Percentiles rank a stretch among this genome's conserved stretches.
These are phyloP conservation scores for Lipotes vexillifer DNA, from an alignment of 2,113 vertebrate species.

Conservation along the genomic window DNA sequence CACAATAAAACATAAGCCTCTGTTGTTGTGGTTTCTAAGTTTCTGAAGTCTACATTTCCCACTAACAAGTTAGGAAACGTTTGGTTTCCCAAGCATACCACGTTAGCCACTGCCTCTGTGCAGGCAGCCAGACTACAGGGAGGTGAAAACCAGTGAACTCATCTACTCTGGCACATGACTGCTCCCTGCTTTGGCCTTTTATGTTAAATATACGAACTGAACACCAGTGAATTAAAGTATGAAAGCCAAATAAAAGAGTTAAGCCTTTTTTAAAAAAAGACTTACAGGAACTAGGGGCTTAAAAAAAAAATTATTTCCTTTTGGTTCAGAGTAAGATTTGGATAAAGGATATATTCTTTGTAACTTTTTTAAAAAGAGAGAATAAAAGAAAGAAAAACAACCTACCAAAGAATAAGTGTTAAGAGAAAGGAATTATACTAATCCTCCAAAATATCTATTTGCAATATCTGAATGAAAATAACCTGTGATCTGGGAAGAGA, in stretches of 20 bases:
- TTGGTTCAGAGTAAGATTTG: slow-evolving; percentile 6
- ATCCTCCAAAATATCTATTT: slow-evolving; percentile 36
- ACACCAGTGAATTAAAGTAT: neutral
- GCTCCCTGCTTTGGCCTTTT: neutral
- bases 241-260: neutral
- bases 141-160: slow-evolving; percentile 22
- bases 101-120: slow-evolving; percentile 39
- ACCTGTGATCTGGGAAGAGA: neutral
- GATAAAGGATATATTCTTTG: slow-evolving; percentile 17
- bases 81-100: slow-evolving; percentile 66
- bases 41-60: slow-evolving; percentile 52
- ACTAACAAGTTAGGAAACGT: slow-evolving; percentile 55
- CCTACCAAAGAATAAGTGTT: neutral
- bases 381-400: slow-evolving; percentile 32
- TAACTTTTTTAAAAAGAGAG: neutral
- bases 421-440: slow-evolving; percentile 19
- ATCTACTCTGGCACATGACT: neutral
- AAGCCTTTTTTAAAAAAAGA: neutral
- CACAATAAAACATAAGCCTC: slow-evolving; percentile 41
- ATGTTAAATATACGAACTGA: slow-evolving; percentile 35
- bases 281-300: neutral
- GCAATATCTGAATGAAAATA: slow-evolving; percentile 46
- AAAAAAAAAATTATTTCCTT: neutral
- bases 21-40: slow-evolving; percentile 64
- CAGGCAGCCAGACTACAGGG: slow-evolving; percentile 16